Conservation (phyloP, 2,113 vertebrate genomes). For the Megaleporinus macrocephalus region DNA sequence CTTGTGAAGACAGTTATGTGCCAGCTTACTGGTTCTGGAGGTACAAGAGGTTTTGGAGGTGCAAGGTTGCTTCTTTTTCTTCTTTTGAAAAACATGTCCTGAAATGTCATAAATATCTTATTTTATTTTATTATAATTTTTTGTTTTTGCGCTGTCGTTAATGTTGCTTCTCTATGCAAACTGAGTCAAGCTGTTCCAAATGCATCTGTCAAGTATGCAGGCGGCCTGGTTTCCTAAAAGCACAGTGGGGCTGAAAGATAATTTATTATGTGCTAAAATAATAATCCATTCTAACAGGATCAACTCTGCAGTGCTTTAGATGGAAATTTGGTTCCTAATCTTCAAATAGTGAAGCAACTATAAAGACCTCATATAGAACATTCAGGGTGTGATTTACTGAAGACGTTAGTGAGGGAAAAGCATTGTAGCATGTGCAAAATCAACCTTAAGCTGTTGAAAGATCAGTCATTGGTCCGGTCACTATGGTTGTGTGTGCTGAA, state of each 20-base stretch:
- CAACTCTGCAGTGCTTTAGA: background rate
- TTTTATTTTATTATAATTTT: background rate
- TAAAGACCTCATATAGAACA: background rate
- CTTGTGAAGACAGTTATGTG: background rate
- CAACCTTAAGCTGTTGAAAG: background rate
- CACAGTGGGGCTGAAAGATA: background rate
- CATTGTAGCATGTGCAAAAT: background rate
- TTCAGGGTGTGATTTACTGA: background rate
- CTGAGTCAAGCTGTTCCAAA: slow-evolving; percentile 1
- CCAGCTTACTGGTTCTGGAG: background rate
- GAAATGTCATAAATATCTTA: background rate
- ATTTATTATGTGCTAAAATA: background rate
- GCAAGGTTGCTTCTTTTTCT: background rate
- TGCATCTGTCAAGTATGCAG: background rate
- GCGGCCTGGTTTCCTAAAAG: slow-evolving; percentile 7
- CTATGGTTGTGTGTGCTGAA: no score
- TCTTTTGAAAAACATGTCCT: background rate
- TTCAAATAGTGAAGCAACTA: background rate
- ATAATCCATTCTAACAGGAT: no score
- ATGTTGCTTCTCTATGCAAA: slow-evolving; percentile 27
- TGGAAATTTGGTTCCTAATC: background rate
- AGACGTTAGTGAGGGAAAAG: background rate
- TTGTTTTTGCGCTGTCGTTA: background rate
- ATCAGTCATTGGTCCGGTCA: background rate
- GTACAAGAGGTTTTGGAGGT: background rate